Evolutionary conservation across 2,888 invertebrate genomes (phyloP), one percentile per base, ranked within the genome.

Genomic region (Vesta saturnalis): DNA sequence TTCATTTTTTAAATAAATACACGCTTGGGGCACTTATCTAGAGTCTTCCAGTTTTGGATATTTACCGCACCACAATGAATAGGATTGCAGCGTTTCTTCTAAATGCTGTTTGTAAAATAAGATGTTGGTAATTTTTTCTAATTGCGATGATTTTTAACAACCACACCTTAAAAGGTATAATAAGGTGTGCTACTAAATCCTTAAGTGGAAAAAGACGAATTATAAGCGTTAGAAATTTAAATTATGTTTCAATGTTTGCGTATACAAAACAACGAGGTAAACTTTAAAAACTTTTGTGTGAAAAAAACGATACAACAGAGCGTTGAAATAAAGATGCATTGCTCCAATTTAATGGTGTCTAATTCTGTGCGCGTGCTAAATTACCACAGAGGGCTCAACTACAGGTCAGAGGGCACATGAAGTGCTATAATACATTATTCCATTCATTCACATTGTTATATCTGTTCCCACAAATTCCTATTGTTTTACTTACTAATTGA

Each of bases 281-380:
- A 46, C 55, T 22, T 12, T 46, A 39, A 15, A 19, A 62, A 62
- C 46, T 55, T 39, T 43, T 23, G 62, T 55, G 21, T 43, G 49
- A 57, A 67, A 67, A 62, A 67, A 62, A 21, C 39, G 49, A 30
- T 61, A 57, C 18, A 57, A 23, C 58, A 30, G 57, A 62, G 62
- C 47, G 69, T 60, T 60, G 61, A 72, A 72, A 72, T 69, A 67
- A 69, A 72, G 72, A 72, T 72, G 72, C 60, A 72, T 72, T 67
- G 64, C 63, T 60, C 56, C 66, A 71, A 73, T 73, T 74, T 74
- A 72, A 74, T 73, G 72, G 74, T 73, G 72, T 72, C 73, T 73
- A 75, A 75, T 73, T 73, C 69, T 67, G 72, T 59, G 67, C 68
- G 70, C 67, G 68, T 71, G 67, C 69, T 73, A 71, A 72, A 68